Evolutionary conservation across 1,140 invertebrate genomes (phyloP).

Genomic region (Microvelia longipes): DNA sequence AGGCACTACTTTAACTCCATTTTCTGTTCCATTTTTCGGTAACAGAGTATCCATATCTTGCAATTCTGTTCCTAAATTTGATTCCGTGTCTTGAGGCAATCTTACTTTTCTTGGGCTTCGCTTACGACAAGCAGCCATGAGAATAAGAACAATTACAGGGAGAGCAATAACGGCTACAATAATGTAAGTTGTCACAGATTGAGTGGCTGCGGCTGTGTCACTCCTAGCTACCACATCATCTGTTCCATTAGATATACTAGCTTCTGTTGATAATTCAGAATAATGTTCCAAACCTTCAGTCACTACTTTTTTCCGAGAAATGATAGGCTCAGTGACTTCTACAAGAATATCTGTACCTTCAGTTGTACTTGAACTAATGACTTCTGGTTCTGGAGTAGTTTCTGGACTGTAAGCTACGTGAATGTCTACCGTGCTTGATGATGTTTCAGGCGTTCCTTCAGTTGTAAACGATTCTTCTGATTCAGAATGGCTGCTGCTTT

Average conservation of each 20-base stretch:
- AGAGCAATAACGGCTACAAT: constrained; percentile 11
- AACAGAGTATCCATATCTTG: constrained; percentile 20
- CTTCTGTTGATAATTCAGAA: background rate
- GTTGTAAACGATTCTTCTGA: background rate
- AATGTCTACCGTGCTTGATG: background rate
- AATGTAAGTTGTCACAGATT: constrained; percentile 1
- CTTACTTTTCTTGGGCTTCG: constrained; percentile 5
- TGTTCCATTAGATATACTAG: background rate
- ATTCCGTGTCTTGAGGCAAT: constrained; percentile 14
- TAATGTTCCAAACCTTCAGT: background rate
- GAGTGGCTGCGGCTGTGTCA: background rate
- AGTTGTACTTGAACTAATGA: background rate
- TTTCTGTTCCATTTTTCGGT: constrained; percentile 15
- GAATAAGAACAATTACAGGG: constrained; percentile 8
- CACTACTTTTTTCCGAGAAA: background rate
- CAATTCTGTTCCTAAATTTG: constrained; percentile 17
- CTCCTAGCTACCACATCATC: background rate
- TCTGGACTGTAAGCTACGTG: background rate
- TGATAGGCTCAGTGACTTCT: background rate
- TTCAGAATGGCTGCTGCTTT: background rate
- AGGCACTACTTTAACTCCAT: constrained; percentile 15
- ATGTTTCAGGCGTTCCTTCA: background rate
- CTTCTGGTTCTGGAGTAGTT: background rate
- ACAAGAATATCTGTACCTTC: background rate
- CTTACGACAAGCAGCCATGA: constrained; percentile 7